Percentiles rank a stretch among this genome's conserved stretches.
These are phyloP conservation scores for Ptilonorhynchus violaceus DNA, from an alignment of 2,113 vertebrate genomes.

Conservation along the genomic window DNA sequence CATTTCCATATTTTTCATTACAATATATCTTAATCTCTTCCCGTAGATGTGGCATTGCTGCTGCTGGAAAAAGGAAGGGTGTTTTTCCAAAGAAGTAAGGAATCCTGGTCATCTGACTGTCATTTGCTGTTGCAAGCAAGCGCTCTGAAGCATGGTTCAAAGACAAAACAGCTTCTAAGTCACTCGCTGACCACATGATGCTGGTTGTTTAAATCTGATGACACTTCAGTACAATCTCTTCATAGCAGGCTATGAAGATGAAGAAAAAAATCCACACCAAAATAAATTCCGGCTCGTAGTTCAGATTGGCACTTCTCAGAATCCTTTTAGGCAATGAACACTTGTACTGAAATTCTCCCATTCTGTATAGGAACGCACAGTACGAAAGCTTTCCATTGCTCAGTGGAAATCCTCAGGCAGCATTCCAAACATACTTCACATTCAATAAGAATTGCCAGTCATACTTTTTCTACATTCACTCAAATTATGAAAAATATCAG, in stretches of 20 bases:
- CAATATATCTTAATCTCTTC: not conserved
- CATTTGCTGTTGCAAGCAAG: not conserved
- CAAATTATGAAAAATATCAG: not conserved
- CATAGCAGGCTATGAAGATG: not conserved
- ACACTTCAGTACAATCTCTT: not conserved
- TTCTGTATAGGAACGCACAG: not conserved
- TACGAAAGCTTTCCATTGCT: not conserved
- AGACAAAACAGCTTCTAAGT: constrained; percentile 6
- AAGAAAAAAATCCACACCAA: not conserved
- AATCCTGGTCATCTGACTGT: constrained; percentile 17
- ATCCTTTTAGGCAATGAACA: not conserved
- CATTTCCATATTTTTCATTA: not conserved
- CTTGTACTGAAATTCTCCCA: not conserved
- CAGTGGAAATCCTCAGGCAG: constrained; percentile 9
- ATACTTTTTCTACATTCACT: not conserved
- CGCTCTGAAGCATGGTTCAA: not conserved
- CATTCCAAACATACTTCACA: constrained; percentile 41
- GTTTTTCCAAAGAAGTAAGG: not conserved
- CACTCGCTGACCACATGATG: not conserved
- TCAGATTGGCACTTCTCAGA: not conserved
- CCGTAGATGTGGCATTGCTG: not conserved
- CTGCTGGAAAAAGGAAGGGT: not conserved
- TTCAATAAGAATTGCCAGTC: not conserved
- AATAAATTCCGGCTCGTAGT: not conserved
- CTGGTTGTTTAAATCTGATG: not conserved